phyloP scores from a whole-genome alignment of 2,797 vertebrate genomes.

The Rallus crepitans region DNA sequence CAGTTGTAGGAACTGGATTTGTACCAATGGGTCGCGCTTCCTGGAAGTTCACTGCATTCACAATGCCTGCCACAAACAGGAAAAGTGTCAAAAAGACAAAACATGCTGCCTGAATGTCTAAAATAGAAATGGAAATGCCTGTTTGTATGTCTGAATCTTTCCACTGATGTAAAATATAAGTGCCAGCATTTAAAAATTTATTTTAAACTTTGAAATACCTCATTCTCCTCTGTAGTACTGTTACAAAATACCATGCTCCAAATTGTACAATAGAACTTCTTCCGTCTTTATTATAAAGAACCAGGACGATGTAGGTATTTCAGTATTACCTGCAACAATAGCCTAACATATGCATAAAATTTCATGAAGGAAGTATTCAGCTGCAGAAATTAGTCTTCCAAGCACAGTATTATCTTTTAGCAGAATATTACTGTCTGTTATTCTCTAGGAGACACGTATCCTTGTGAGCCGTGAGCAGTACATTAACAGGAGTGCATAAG shows the following conservation, averaged over 20 bases:
- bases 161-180: neutral
- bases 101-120: neutral
- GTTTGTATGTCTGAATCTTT: neutral
- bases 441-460: neutral
- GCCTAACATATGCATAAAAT: neutral
- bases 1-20: neutral
- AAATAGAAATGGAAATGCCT: neutral
- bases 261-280: neutral
- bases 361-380: neutral
- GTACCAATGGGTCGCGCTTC: neutral
- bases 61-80: neutral
- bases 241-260: neutral
- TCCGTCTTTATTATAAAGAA: conserved; percentile 20
- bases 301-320: neutral
- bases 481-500: neutral
- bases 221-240: neutral
- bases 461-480: neutral
- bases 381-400: neutral
- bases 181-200: neutral
- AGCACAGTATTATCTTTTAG: neutral
- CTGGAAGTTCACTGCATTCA: neutral
- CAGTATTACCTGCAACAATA: neutral
- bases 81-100: neutral
- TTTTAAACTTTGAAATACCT: neutral
- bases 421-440: neutral